These are phyloP conservation scores for Barbus barbus DNA, from an alignment of 2,113 vertebrate species.

Conservation along the genomic window DNA sequence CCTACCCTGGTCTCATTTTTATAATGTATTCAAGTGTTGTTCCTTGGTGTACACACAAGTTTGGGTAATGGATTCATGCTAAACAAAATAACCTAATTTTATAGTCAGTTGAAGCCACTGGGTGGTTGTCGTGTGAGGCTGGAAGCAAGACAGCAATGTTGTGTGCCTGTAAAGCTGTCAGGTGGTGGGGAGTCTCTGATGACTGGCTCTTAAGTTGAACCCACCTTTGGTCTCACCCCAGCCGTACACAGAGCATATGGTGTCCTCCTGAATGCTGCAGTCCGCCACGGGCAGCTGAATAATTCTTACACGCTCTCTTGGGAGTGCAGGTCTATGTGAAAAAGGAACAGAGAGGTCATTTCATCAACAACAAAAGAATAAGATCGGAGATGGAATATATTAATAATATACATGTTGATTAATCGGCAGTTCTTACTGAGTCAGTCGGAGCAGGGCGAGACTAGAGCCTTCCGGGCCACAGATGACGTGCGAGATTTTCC, in stretches of 20 bases:
- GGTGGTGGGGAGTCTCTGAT: not conserved
- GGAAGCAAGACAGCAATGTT: not conserved
- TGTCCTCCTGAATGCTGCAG: constrained; percentile 89
- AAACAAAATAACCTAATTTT: not conserved
- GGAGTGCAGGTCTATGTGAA: constrained; percentile 78
- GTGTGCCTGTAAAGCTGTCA: constrained; percentile 17
- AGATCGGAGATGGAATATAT: not conserved
- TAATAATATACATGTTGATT: not conserved
- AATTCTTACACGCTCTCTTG: constrained; percentile 84
- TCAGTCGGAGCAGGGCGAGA: constrained; percentile 87
- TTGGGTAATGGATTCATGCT: not conserved
- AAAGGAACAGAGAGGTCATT: constrained; percentile 6
- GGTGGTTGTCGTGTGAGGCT: not conserved
- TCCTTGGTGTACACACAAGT: not conserved
- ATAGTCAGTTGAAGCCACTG: not conserved
- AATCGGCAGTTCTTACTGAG: constrained; percentile 75
- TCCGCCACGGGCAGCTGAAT: constrained; percentile 90
- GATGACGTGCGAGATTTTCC: constrained; percentile 88
- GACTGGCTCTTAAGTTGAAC: not conserved
- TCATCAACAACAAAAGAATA: not conserved
- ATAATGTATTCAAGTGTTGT: not conserved
- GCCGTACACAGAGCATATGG: constrained; percentile 90
- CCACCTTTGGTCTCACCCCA: constrained; percentile 98
- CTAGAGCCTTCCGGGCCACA: constrained; percentile 91
- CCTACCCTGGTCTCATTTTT: not conserved